Evolutionary conservation across 2,888 invertebrate genomes (phyloP).

Genomic region (Pseudanteris insignis): DNA sequence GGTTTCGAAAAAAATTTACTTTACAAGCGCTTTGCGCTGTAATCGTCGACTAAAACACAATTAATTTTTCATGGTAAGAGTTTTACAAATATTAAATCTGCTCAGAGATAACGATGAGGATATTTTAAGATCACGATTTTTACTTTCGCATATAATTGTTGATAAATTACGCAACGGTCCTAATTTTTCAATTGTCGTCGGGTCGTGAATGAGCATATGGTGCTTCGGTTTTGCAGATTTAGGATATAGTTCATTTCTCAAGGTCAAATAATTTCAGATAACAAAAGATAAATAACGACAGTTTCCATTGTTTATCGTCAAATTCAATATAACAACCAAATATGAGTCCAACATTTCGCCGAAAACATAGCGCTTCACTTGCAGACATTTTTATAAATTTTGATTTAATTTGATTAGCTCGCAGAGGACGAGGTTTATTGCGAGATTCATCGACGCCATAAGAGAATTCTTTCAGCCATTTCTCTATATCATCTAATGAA

Average conservation of each 20-base stretch:
- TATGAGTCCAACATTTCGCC: slow-evolving; percentile 36
- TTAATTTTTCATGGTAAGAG: slow-evolving; percentile 34
- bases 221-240: slow-evolving; percentile 39
- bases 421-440: slow-evolving; percentile 26
- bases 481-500: slow-evolving; percentile 10
- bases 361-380: slow-evolving; percentile 33
- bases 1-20: neutral
- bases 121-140: slow-evolving; percentile 37
- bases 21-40: neutral
- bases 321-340: slow-evolving; percentile 27
- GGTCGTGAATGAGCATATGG: slow-evolving; percentile 44
- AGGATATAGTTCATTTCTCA: slow-evolving; percentile 11
- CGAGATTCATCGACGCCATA: slow-evolving; percentile 23
- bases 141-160: slow-evolving; percentile 40
- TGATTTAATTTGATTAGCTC: slow-evolving; percentile 1
- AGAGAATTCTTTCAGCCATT: slow-evolving; percentile 18
- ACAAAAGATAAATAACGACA: slow-evolving; percentile 19
- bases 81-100: slow-evolving; percentile 37
- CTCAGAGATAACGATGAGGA: slow-evolving; percentile 18
- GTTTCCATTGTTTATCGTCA: slow-evolving; percentile 32
- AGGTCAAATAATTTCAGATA: slow-evolving; percentile 31
- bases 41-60: slow-evolving; percentile 26
- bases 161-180: slow-evolving; percentile 32
- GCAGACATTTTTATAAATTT: slow-evolving; percentile 38
- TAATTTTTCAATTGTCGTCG: slow-evolving; percentile 15